Percentiles rank a stretch among this genome's conserved stretches.
phyloP scores from a whole-genome alignment of 2,888 invertebrate genomes.

The Lobophora halterata region DNA sequence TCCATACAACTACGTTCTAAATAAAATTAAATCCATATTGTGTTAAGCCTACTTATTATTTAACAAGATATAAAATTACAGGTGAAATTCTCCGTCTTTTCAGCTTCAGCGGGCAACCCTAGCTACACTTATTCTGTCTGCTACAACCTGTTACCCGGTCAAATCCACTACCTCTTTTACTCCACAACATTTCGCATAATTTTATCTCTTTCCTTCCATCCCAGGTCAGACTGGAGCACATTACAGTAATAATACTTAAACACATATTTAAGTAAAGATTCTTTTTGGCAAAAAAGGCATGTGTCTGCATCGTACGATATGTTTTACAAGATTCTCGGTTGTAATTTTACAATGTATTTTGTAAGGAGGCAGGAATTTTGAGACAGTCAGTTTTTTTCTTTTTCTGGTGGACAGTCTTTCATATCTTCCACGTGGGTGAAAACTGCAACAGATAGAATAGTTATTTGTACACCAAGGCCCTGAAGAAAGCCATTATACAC shows the following conservation, averaged over 20 bases:
- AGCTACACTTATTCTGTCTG: conserved; percentile 65
- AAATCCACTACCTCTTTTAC: conserved; percentile 51
- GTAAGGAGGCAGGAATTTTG: conserved; percentile 12
- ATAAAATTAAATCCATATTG: no score
- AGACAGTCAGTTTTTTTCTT: conserved; percentile 7
- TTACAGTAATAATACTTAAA: conserved; percentile 79
- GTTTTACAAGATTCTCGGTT: conserved; percentile 27
- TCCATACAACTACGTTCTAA: no score
- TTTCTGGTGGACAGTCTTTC: conserved; percentile 48
- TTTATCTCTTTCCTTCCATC: conserved; percentile 51
- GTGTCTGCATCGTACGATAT: conserved; percentile 45
- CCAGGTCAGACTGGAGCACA: conserved; percentile 70
- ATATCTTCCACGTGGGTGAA: conserved; percentile 58
- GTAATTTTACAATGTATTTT: conserved; percentile 22
- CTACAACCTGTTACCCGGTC: conserved; percentile 77
- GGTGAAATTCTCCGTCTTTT: conserved; percentile 5
- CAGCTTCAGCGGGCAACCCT: conserved; percentile 9
- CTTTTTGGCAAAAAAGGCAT: conserved; percentile 67
- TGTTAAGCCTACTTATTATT: conserved; percentile 1
- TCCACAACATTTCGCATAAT: conserved; percentile 30
- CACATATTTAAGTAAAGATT: conserved; percentile 77
- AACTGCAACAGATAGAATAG: conserved; percentile 48
- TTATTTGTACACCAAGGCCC: no score
- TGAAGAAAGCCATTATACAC: no score
- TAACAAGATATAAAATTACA: background rate